Percentiles rank a stretch among this genome's conserved stretches.
Conservation (phyloP, 23 tunicate species). For the Phallusia fumigata region DNA sequence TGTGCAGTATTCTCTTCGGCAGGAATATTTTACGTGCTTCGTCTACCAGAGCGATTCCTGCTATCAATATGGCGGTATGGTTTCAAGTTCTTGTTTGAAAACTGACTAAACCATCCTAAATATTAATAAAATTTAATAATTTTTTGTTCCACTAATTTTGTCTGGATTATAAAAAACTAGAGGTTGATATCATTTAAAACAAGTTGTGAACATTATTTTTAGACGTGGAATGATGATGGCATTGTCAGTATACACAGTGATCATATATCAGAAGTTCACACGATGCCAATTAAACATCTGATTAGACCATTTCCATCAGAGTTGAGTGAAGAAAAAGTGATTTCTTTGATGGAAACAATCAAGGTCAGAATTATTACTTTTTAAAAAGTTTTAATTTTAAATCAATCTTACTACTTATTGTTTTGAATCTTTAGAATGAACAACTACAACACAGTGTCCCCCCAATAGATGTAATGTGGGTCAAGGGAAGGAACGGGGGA, state of each 20-base stretch:
- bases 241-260: constrained; percentile 47
- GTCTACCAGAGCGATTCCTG: neutral
- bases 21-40: neutral
- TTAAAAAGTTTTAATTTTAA: too few relatives aligned
- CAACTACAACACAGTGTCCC: constrained; percentile 27
- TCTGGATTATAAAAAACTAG: too few relatives aligned
- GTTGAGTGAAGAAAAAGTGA: constrained; percentile 37
- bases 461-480: constrained; percentile 73
- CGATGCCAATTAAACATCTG: constrained; percentile 42
- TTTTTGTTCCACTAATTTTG: too few relatives aligned
- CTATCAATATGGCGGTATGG: neutral
- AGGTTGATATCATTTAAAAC: too few relatives aligned
- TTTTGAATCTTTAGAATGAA: constrained; percentile 15
- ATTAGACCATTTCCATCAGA: constrained; percentile 46
- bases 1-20: neutral
- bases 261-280: constrained; percentile 49
- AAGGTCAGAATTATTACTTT: neutral
- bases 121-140: too few relatives aligned
- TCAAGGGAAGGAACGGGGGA: constrained; percentile 62
- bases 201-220: neutral
- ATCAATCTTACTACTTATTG: neutral
- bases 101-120: too few relatives aligned
- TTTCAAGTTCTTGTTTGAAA: too few relatives aligned
- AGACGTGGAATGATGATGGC: neutral
- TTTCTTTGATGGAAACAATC: constrained; percentile 41